Evolutionary conservation across 2,113 vertebrate genomes (phyloP).

Genomic region (Theristicus caerulescens): DNA sequence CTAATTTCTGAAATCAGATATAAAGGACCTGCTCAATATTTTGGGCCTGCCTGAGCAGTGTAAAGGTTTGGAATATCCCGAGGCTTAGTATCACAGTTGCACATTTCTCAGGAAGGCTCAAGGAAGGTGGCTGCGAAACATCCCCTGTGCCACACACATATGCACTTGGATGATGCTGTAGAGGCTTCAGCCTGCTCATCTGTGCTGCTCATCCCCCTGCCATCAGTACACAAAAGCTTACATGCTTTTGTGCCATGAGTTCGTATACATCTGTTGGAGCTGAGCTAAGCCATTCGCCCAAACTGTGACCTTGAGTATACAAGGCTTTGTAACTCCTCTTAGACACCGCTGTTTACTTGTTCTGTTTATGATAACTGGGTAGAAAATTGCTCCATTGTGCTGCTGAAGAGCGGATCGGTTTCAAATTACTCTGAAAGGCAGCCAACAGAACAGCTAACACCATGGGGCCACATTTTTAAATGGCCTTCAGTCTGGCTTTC

Average conservation of each 20-base stretch:
- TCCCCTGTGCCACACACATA: neutral
- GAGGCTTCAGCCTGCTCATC: neutral
- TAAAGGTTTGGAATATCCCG: neutral
- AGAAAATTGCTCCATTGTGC: constrained; percentile 44
- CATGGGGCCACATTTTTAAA: neutral
- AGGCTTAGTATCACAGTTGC: neutral
- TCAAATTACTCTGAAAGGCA: constrained; percentile 42
- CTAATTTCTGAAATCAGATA: neutral
- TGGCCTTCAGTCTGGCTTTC: constrained; percentile 2
- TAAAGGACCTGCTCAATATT: neutral
- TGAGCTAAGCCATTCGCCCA: neutral
- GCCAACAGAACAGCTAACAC: constrained; percentile 32
- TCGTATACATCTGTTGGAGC: neutral
- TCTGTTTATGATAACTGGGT: constrained; percentile 42
- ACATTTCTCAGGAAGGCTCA: neutral
- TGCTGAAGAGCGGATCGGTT: neutral
- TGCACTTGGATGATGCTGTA: neutral
- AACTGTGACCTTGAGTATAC: neutral
- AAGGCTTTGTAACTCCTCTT: constrained; percentile 10
- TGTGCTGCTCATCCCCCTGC: neutral
- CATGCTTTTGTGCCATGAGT: neutral
- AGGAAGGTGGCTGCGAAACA: neutral
- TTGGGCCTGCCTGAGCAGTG: neutral
- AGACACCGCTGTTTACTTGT: constrained; percentile 19
- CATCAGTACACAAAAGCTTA: neutral